Base-by-base conservation (phyloP, 2,113 vertebrate genomes). In the Pseudorhombus dupliciocellatus region DNA sequence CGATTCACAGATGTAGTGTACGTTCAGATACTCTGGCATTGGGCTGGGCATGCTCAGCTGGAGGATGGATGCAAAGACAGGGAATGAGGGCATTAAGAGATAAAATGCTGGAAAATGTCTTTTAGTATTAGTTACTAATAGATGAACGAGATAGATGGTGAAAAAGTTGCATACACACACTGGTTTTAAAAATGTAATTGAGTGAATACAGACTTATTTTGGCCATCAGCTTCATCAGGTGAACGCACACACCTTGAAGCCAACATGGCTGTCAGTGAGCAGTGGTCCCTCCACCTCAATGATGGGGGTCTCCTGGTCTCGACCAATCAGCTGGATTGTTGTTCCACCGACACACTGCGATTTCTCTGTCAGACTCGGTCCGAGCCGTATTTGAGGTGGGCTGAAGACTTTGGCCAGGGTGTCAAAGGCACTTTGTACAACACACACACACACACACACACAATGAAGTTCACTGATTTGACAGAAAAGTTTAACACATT, bases 1-100 rank as follows among this genome's bases (percentile, higher is more conserved):
- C 7, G 98, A 99, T 90, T 99, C 98, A 48, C 98, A 99, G 91
- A 99, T 99, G 90, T 98, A 99, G 89, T 99, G 98, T 26, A 99
- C 97, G 22, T 99, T 99, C 85, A 99, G 95, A 90, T 96, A 99
- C 82, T 99, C 98, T 0, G 98, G 98, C 95, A 98, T 98, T 0
- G 98, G 98, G 77, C 95, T 98, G 70, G 98, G 98, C 98, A 99
- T 99, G 4, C 97, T 98, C 83, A 99, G 91, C 98, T 99, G 79
- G 6, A 87, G 66, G 60, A 71, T 72, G 57, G 70, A 79, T 18
- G 53, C 4, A 80, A 37, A 52, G 7, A 31, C 26, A 57, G 16
- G 10, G 42, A 44, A 44, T 18, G 16, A 18, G 42, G 42, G 12
- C 37, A 40, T 40, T 40, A 40, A 40, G 37, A 8, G 37, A 12